phyloP scores from a whole-genome alignment of 2,797 vertebrate species.

The Corythornis leucogaster region DNA sequence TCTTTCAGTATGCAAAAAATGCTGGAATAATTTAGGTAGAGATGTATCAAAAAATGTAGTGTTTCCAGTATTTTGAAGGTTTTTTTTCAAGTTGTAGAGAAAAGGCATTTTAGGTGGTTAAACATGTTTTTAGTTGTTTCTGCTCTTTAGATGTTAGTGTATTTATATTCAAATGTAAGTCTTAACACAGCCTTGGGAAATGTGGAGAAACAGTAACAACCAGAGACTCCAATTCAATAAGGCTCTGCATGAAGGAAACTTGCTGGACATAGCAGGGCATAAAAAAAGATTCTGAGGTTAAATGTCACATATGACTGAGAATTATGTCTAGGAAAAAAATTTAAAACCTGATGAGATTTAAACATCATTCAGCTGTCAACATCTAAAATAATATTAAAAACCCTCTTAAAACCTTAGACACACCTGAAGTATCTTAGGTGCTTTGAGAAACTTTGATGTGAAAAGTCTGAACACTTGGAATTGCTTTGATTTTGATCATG shows the following conservation, averaged over 20 bases:
- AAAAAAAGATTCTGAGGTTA: not conserved
- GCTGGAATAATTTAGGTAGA: not conserved
- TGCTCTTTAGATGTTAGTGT: no score
- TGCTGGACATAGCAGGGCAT: no score
- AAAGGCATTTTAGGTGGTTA: not conserved
- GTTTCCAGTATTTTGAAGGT: not conserved
- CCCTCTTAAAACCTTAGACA: not conserved
- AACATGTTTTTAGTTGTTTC: not conserved
- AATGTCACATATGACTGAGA: no score
- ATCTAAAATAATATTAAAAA: not conserved
- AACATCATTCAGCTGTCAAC: not conserved
- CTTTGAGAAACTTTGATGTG: not conserved
- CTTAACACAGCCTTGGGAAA: no score
- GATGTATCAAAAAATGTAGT: not conserved
- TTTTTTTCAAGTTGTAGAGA: not conserved
- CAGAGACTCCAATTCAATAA: no score
- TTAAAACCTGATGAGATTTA: no score
- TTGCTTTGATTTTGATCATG: not conserved
- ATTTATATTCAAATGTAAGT: no score
- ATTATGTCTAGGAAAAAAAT: no score
- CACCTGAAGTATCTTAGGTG: not conserved
- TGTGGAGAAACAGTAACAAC: no score
- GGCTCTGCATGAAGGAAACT: no score
- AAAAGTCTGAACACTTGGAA: not conserved
- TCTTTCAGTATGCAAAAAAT: not conserved